Base-by-base conservation (phyloP, 2,113 vertebrate genomes). In the Nothoprocta pentlandii region DNA sequence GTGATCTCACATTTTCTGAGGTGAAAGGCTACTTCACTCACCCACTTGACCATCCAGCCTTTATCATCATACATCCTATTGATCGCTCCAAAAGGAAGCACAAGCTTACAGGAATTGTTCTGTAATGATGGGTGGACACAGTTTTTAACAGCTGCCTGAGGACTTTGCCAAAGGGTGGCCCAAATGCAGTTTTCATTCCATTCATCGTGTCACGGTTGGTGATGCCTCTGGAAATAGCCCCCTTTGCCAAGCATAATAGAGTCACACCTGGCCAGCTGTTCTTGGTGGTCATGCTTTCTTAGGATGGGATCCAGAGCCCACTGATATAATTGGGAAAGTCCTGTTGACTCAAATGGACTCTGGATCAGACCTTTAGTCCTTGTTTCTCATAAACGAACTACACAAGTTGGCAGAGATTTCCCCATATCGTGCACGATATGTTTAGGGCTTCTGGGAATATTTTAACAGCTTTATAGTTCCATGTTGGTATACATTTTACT, bases 291-390 rank as follows among this genome's bases (percentile, higher is more conserved):
- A 75, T 79, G 69, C n/a, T 95, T 44, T 81, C 78, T 88, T 95
- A 82, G 92, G 89, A 88, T 51, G 58, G 61, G 41, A 79, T 93
- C 94, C 92, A 93, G 93, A 97, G 59, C n/a, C 54, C 64, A 8
- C 58, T 64, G 67, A 89, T 82, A 68, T 81, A 71, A 79, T 30
- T 87, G 74, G 51, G 79, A 95, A 87, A 6, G 16, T 42, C 71
- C 39, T 82, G 61, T 66, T 93, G 68, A 95, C 20, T 93, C 70
- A 61, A 91, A 36, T 2, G 5, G 58, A 66, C 73, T 81, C 81
- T 92, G 69, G 39, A 84, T 88, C n/a, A 89, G 63, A 16, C 12
- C 3, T 28, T 81, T 87, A 66, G 28, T 58, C 34, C 58, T 69
- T 81, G 20, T 79, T 92, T 71, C 54, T 78, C 68, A 12, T 75